Conservation (phyloP, 2,113 vertebrate species). For the Pandion haliaetus region DNA sequence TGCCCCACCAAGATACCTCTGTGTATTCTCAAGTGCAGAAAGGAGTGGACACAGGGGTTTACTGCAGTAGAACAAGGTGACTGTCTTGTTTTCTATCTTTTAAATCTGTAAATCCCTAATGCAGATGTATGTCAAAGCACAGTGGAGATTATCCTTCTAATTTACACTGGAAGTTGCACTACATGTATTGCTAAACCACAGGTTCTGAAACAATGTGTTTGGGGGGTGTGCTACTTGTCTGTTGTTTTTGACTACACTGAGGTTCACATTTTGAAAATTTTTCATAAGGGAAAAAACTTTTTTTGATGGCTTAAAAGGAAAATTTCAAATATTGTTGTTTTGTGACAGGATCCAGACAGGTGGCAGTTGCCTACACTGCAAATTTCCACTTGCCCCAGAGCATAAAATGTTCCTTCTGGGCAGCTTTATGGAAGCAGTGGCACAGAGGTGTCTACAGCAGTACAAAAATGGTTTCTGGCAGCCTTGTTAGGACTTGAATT, state of each 20-base stretch:
- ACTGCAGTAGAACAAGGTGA: not conserved
- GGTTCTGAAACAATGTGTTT: not conserved
- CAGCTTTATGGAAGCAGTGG: not conserved
- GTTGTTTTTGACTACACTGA: not conserved
- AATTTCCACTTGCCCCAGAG: not conserved
- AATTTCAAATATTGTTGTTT: not conserved
- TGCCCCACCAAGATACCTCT: not conserved
- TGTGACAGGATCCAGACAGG: not conserved
- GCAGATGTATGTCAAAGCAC: not conserved
- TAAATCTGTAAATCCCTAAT: not conserved
- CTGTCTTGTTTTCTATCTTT: not conserved
- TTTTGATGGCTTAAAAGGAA: not conserved
- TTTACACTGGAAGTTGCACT: not conserved
- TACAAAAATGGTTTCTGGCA: not conserved
- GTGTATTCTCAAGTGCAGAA: not conserved
- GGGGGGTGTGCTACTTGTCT: not conserved
- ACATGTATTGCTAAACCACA: fast-evolving
- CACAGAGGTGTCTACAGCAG: not conserved
- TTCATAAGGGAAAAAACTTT: not conserved
- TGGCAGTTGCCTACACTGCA: not conserved
- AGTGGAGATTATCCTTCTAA: not conserved
- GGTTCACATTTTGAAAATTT: not conserved
- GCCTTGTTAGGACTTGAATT: not conserved
- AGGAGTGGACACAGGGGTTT: not conserved
- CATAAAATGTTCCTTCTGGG: not conserved